Conservation (phyloP, 2,113 vertebrate species). For the Coptodon bakossiorum region DNA sequence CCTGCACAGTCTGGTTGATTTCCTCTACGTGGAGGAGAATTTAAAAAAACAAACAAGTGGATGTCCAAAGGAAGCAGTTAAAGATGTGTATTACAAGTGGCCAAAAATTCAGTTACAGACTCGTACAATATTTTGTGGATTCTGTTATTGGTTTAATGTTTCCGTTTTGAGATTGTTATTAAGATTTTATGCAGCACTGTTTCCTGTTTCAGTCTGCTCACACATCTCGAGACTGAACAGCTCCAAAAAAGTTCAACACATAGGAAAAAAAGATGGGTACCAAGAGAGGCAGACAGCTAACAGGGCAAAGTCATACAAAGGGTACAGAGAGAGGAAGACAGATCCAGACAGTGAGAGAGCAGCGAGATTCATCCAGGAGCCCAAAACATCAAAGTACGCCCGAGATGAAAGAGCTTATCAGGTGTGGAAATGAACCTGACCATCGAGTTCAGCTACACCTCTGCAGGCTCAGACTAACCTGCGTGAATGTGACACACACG, state of each 20-base stretch:
- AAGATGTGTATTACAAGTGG: background rate
- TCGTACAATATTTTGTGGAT: background rate
- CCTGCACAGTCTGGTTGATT: background rate
- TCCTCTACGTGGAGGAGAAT: background rate
- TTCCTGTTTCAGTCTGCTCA: background rate
- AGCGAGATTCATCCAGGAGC: slow-evolving; percentile 44
- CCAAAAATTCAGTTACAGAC: background rate
- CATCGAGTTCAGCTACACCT: slow-evolving; percentile 30
- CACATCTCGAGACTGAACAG: background rate
- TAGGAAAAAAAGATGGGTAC: background rate
- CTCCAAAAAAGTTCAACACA: background rate
- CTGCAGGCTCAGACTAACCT: slow-evolving; percentile 13
- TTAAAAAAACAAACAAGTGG: background rate
- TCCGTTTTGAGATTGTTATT: background rate
- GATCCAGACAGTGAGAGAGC: slow-evolving; percentile 21
- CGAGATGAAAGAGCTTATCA: slow-evolving; percentile 66
- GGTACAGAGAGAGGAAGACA: slow-evolving; percentile 23
- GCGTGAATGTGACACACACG: slow-evolving; percentile 4
- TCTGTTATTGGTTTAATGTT: background rate
- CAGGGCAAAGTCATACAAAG: slow-evolving; percentile 50
- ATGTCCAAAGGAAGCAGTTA: background rate
- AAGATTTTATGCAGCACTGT: background rate
- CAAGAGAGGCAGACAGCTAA: slow-evolving; percentile 8
- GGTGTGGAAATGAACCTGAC: slow-evolving; percentile 63
- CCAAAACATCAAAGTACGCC: slow-evolving; percentile 55